Evolutionary conservation across 1,140 invertebrate genomes (phyloP).

Genomic region (Sarcophaga bullata): DNA sequence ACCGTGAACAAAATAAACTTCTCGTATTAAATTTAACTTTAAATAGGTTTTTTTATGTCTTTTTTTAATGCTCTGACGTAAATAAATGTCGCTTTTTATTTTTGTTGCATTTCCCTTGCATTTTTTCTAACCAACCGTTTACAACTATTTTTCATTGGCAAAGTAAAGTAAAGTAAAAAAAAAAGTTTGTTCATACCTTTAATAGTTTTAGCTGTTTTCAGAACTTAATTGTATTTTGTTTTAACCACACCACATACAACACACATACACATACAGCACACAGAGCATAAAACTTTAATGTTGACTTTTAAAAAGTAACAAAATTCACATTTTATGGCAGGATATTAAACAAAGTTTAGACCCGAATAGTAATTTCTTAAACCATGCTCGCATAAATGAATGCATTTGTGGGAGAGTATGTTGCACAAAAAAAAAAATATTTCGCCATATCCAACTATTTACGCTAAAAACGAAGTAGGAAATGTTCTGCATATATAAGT

Average conservation of each 20-base stretch:
- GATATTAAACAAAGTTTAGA: background rate
- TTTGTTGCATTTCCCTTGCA: background rate
- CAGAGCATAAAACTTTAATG: background rate
- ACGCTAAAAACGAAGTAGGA: no score
- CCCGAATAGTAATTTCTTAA: background rate
- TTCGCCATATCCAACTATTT: no score
- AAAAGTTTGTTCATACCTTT: background rate
- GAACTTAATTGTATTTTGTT: background rate
- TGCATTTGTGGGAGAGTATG: background rate
- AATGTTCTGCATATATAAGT: no score
- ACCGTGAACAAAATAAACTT: no score
- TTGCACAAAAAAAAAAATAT: background rate
- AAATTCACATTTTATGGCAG: constrained; percentile 5
- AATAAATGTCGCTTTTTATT: no score
- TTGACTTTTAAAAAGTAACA: constrained; percentile 6
- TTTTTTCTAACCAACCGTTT: constrained; percentile 3
- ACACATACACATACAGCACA: background rate
- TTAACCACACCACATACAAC: background rate
- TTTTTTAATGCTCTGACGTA: no score
- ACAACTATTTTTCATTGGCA: background rate
- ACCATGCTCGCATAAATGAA: background rate
- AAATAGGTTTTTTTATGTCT: no score
- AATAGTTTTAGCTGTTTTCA: background rate
- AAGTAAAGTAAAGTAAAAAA: background rate
- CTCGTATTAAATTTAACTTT: no score